Conservation (phyloP, 1,140 invertebrate genomes). For the Wiebesia pumilae region DNA sequence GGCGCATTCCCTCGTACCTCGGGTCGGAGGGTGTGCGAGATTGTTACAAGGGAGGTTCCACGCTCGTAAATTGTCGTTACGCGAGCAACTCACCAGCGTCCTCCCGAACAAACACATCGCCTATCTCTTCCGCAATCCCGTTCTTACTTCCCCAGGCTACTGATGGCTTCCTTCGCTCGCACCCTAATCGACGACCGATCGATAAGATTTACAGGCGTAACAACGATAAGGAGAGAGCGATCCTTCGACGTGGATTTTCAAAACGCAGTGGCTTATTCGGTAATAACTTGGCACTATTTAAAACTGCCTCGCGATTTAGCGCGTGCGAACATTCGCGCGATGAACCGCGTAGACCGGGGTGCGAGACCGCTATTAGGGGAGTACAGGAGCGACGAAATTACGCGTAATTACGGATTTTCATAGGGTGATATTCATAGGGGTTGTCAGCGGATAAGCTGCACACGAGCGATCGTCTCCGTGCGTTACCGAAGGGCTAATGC, state of each 20-base stretch:
- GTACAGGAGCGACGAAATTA: no score
- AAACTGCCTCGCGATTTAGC: no score
- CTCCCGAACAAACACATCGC: neutral
- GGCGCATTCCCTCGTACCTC: neutral
- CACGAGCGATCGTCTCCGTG: no score
- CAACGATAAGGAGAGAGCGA: neutral
- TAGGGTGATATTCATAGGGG: no score
- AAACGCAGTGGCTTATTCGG: neutral
- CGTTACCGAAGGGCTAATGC: neutral
- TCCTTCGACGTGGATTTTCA: neutral
- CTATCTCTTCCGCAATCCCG: conserved; percentile 18
- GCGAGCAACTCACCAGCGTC: neutral
- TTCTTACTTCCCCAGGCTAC: neutral
- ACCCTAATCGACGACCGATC: neutral
- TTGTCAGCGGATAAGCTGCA: no score
- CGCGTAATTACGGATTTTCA: no score
- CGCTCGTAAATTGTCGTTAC: conserved; percentile 27
- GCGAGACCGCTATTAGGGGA: no score
- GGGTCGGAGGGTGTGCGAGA: neutral
- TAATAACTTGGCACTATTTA: neutral
- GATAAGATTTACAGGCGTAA: neutral
- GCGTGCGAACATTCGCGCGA: no score
- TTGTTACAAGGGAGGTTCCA: neutral
- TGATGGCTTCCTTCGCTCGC: conserved; percentile 27
- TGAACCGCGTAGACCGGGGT: no score